These are phyloP conservation scores for Harmothoe impar DNA, from an alignment of 2,888 invertebrate species.

Conservation along the genomic window DNA sequence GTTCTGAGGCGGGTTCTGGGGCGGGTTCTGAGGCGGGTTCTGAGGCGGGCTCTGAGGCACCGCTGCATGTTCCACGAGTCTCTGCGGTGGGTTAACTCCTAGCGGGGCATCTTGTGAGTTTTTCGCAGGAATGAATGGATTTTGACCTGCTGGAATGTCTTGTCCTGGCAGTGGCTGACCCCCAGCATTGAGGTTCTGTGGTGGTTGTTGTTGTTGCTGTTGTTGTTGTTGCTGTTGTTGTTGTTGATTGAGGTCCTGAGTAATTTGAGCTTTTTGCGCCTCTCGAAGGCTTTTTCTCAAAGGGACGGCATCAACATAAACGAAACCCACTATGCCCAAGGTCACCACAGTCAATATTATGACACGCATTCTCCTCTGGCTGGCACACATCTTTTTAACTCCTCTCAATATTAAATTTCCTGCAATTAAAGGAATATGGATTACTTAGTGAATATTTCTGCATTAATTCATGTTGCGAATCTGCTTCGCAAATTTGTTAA, in stretches of 20 bases:
- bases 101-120: too few species aligned
- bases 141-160: background rate
- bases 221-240: background rate
- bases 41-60: background rate
- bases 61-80: background rate
- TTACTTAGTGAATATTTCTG: too few species aligned
- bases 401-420: background rate
- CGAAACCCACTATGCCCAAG: background rate
- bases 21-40: background rate
- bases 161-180: background rate
- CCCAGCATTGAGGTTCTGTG: background rate
- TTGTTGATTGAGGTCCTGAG: background rate
- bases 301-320: constrained; percentile 38
- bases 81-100: too few species aligned
- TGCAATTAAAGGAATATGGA: background rate
- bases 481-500: too few species aligned
- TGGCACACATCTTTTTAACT: background rate
- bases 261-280: background rate
- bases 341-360: background rate
- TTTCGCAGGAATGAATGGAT: too few species aligned
- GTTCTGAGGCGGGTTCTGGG: background rate
- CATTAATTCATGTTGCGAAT: too few species aligned
- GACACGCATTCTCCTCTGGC: constrained; percentile 21
- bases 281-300: background rate
- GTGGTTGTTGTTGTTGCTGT: background rate